Evolutionary conservation across 2,797 vertebrate species (phyloP), one percentile per base, ranked within the genome.

Genomic region (Valencia hispanica): DNA sequence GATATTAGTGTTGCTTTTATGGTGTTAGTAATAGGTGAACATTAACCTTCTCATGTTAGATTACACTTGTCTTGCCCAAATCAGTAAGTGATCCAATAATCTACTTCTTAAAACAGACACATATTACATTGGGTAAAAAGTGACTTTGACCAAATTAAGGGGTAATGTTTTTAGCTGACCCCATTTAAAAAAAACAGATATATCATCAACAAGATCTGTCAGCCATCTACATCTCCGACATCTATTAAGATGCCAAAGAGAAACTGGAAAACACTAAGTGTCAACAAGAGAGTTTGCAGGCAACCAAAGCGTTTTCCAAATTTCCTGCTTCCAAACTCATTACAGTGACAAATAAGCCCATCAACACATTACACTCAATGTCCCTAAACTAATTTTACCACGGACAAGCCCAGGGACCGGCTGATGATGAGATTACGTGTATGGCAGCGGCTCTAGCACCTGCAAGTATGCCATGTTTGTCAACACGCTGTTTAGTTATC

Each of bases 321-420:
- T 79, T 76, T 39, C 39, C 25, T 63, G 51, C 7, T n/a, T 80
- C 79, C 77, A 79, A 81, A 72, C 86, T 84, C 88, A 90, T 90
- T 88, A 85, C 48, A 84, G 73, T 86, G 87, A 91, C 81, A 86
- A 91, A 89, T 86, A 80, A 88, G 86, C 86, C 78, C 15, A 87
- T 90, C 82, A 90, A 75, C 84, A 87, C 75, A 90, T 91, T 88
- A 87, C 82, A 80, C 75, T 84, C 43, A 82, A 84, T 86, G 79
- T 82, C 79, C 69, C 80, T 81, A 73, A 75, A 70, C 78, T 86
- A 87, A 90, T 90, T 85, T 73, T 71, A 89, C 88, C 86, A 82
- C 3, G 55, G 68, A 83, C 74, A 86, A 84, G 74, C 79, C 77
- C 47, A 80, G 88, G 83, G 84, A 87, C 79, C 20, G 65, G 51